Base-by-base conservation (phyloP, 2,888 invertebrate genomes). In the Rotaria macrura region DNA sequence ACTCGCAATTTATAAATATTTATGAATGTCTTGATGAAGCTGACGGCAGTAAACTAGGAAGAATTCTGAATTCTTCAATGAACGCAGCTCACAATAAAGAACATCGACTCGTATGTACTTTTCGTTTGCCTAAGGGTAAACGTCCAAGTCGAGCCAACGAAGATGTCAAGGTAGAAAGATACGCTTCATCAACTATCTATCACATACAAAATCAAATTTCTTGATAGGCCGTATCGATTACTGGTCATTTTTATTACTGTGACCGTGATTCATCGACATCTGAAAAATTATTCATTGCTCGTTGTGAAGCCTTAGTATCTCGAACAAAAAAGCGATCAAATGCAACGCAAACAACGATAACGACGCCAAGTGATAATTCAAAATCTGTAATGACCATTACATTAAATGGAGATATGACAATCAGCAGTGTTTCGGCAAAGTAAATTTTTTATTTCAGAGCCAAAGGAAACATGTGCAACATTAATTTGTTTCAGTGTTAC, bases 281-380 rank as follows among this genome's bases (percentile, higher is more conserved):
- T 10, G 79, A 79, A 79, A 23, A 25, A 43, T 43, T 79, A 43
- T 79, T 79, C n/a, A 79, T 79, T 79, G 79, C 79, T 12, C 79
- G 43, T 43, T 79, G 79, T 43, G 43, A 79, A 79, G 7, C 79
- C 0, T 14, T 79, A 43, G 14, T 79, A 6, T 40, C 79, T 43
- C 5, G 2, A 43, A 79, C 25, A n/a, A 9, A 25, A 40, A 79
- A 79, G 6, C 6, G 25, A 12, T 14, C 43, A 20, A 14, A 14
- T 17, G 34, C 65, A 34, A 34, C 65, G 12, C 29, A 34, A 65
- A 14, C 65, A 20, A 9, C 14, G 17, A 34, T 3, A 5, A 57
- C 4, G n/a, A 29, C 4, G 3, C 1, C 10, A 3, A 57, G 9
- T n/a, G 29, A 34, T 43, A 79, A 40, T 43, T 1, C 5, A 12